A percentile compares a stretch with the other conserved stretches of the same genome.
These are phyloP conservation scores for Odontophorus gujanensis DNA, from an alignment of 2,113 vertebrate species.

Conservation along the genomic window DNA sequence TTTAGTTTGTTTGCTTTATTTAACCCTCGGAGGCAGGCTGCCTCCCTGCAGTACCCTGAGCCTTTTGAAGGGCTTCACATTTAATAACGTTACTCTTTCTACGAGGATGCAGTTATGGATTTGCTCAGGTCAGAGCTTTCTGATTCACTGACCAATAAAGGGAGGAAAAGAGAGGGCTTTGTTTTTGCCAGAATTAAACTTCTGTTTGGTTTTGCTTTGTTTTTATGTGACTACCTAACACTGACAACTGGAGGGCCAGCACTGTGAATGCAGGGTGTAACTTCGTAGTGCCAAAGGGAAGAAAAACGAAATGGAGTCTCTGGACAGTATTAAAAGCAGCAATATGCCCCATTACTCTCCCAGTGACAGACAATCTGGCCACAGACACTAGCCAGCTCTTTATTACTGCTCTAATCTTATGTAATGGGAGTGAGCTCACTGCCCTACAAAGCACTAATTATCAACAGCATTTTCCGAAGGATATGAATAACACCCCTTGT, in stretches of 20 bases:
- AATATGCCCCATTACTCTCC: slow-evolving; percentile 61
- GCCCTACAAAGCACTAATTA: slow-evolving; percentile 79
- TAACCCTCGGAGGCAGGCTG: slow-evolving; percentile 61
- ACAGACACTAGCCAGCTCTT: slow-evolving; percentile 69
- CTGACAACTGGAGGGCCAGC: slow-evolving; percentile 16
- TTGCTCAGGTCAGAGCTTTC: slow-evolving; percentile 39
- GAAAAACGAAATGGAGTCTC: slow-evolving; percentile 62
- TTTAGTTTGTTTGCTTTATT: slow-evolving; percentile 75
- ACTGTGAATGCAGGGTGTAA: slow-evolving; percentile 43
- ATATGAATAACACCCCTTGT: slow-evolving; percentile 67
- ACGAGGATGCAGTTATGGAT: slow-evolving; percentile 53
- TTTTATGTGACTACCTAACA: neutral
- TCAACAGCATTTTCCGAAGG: slow-evolving; percentile 77
- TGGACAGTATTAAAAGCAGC: slow-evolving; percentile 70
- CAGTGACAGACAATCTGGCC: slow-evolving; percentile 68
- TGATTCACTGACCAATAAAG: slow-evolving; percentile 25
- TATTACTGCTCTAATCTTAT: slow-evolving; percentile 77
- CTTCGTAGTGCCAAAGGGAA: neutral
- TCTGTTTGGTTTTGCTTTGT: neutral
- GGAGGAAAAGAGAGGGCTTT: slow-evolving; percentile 66
- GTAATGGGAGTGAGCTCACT: slow-evolving; percentile 80
- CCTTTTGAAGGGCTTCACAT: slow-evolving; percentile 15
- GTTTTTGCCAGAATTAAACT: slow-evolving; percentile 58
- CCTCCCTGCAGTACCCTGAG: slow-evolving; percentile 31
- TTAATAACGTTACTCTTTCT: slow-evolving; percentile 52